Base-by-base conservation (phyloP, 2,888 invertebrate species). In the Rhagophthalmus giganteus region DNA sequence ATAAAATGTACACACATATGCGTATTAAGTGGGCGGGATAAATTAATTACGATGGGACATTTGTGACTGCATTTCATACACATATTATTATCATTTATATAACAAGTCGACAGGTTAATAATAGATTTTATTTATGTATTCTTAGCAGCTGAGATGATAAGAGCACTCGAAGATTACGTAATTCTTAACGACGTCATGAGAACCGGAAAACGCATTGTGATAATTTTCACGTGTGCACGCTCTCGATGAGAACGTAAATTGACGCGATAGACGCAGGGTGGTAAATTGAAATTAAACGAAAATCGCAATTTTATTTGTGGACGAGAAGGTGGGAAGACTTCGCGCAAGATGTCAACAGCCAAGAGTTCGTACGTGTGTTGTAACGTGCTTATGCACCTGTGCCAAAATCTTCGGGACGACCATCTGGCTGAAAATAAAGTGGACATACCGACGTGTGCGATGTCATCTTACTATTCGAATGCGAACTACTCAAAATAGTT, bases 11-110 rank as follows among this genome's bases (percentile, higher is more conserved):
- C n/a, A n/a, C n/a, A 30, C 27, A 33, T 40, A 20, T 25, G 30
- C 26, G 25, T 42, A 49, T 49, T 41, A 42, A 49, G 30, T 31
- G 41, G 42, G 39, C 40, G 39, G 44, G 47, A 40, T 48, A 40
- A 40, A 34, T 39, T 40, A 48, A 40, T 47, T 34, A 44, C 35
- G 27, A 30, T 30, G 20, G 7, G 38, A 38, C 38, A 27, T 26
- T 34, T 37, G 32, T 20, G 34, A 16, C 15, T 8, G 20, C 8
- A 20, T 34, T 34, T 34, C 20, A 24, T 16, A 9, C 15, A 10
- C 16, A 20, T n/a, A n/a, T 20, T 16, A 34, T 34, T 16, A n/a
- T 5, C 26, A 37, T 37, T 25, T 37, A 25, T 37, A 37, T 25
- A 37, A 26, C 37, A 26, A n/a, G 37, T 26, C 13, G 37, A 37